A percentile compares a stretch with the other conserved stretches of the same genome.
These are phyloP conservation scores for Perccottus glenii DNA, from an alignment of 2,113 vertebrate genomes.

Conservation along the genomic window DNA sequence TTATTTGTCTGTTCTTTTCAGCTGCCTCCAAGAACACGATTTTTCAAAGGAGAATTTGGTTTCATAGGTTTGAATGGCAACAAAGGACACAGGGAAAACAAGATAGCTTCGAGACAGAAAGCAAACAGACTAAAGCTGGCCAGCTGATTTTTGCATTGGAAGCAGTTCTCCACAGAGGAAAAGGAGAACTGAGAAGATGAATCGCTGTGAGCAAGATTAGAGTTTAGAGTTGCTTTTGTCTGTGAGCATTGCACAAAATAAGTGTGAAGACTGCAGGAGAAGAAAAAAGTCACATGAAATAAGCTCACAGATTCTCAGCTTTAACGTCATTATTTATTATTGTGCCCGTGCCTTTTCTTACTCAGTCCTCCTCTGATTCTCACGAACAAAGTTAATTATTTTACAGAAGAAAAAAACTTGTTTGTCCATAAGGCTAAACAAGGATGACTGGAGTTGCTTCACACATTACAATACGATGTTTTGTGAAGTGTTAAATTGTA, in stretches of 20 bases:
- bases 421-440: too few relatives aligned
- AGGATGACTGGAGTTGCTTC: too few relatives aligned
- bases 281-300: not conserved
- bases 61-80: not conserved
- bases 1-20: constrained; percentile 10
- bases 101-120: not conserved
- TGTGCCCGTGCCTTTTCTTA: not conserved
- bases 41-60: not conserved
- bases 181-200: not conserved
- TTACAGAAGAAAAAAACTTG: too few relatives aligned
- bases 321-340: not conserved
- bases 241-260: too few relatives aligned
- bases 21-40: not conserved
- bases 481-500: too few relatives aligned
- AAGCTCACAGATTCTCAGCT: not conserved
- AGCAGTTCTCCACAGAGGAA: not conserved
- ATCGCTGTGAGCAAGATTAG: not conserved
- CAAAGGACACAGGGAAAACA: constrained; percentile 8
- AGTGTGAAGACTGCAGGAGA: not conserved
- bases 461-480: too few relatives aligned
- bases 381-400: not conserved
- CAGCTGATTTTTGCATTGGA: constrained; percentile 9
- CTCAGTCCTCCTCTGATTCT: too few relatives aligned
- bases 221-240: not conserved
- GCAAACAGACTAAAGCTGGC: not conserved